A percentile compares a stretch with the other conserved stretches of the same genome.
Conservation (phyloP, 2,888 invertebrate genomes). For the Mythimna lalbum region DNA sequence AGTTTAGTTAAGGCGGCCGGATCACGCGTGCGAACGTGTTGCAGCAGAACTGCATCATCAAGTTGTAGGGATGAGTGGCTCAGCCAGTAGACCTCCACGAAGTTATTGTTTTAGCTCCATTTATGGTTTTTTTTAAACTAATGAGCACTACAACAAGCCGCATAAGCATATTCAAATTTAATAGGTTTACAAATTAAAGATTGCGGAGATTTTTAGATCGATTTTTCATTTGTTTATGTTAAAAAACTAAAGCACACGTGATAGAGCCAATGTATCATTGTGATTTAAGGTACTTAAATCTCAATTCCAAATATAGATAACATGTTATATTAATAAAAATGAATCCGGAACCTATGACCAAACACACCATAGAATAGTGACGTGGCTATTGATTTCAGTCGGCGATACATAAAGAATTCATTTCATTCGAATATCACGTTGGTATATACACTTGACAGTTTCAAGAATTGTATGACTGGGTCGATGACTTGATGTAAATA, state of each 20-base stretch:
- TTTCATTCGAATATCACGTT: constrained; percentile 20
- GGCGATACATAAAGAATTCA: neutral
- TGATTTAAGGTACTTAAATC: no score
- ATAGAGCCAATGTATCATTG: no score
- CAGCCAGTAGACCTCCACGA: no score
- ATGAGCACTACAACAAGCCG: neutral
- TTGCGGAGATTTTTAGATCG: no score
- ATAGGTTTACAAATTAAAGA: neutral
- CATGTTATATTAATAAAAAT: neutral
- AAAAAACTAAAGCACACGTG: no score
- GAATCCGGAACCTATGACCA: neutral
- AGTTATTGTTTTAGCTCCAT: neutral
- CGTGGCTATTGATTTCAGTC: neutral
- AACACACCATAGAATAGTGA: neutral
- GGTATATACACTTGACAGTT: constrained; percentile 1
- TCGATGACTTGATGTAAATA: constrained; percentile 25
- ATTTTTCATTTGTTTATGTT: no score
- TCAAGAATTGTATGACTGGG: constrained; percentile 35
- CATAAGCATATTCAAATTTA: no score
- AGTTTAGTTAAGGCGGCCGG: neutral
- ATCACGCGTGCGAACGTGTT: neutral
- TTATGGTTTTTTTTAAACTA: neutral
- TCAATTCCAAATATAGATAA: no score
- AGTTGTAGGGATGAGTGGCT: no score
- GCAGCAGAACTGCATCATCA: no score